Evolutionary conservation across 92 coral and sea anemone genomes (phyloP).

Genomic region (Bergia puertoricense): DNA sequence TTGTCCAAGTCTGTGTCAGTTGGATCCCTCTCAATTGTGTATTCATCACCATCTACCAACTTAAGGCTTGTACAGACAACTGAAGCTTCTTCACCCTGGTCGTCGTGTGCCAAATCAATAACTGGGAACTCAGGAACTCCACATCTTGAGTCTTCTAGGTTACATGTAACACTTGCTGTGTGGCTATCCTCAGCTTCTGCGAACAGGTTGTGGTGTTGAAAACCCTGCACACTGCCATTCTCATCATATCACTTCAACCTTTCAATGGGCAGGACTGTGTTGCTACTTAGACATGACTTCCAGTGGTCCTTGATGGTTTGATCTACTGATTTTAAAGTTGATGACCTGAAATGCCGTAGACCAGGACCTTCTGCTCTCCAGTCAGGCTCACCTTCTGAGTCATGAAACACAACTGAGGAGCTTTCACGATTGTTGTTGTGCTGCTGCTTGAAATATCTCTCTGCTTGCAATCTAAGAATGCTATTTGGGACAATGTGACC

Average conservation of each 20-base stretch:
- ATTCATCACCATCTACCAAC: slow-evolving; percentile 1
- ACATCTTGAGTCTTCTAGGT: too few species aligned
- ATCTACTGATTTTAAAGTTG: too few species aligned
- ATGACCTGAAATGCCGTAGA: too few species aligned
- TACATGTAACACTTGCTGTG: too few species aligned
- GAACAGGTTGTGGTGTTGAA: too few species aligned
- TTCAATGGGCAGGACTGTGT: slow-evolving; percentile 2
- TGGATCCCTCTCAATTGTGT: background rate
- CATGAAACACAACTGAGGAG: background rate
- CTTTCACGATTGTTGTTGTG: background rate
- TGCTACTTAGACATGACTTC: background rate
- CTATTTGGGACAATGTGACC: background rate
- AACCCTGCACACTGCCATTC: background rate
- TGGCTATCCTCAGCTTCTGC: too few species aligned
- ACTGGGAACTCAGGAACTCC: background rate
- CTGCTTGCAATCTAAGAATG: slow-evolving; percentile 29
- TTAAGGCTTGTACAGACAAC: slow-evolving; percentile 1
- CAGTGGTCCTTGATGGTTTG: background rate
- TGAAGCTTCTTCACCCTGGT: background rate
- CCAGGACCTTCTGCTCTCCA: too few species aligned
- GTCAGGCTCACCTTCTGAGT: background rate
- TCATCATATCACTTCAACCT: background rate
- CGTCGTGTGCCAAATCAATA: background rate
- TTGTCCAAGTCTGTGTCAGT: background rate
- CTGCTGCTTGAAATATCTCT: too few species aligned